Evolutionary conservation across 1,140 invertebrate species (phyloP).

Genomic region (Oryctes rhinoceros): DNA sequence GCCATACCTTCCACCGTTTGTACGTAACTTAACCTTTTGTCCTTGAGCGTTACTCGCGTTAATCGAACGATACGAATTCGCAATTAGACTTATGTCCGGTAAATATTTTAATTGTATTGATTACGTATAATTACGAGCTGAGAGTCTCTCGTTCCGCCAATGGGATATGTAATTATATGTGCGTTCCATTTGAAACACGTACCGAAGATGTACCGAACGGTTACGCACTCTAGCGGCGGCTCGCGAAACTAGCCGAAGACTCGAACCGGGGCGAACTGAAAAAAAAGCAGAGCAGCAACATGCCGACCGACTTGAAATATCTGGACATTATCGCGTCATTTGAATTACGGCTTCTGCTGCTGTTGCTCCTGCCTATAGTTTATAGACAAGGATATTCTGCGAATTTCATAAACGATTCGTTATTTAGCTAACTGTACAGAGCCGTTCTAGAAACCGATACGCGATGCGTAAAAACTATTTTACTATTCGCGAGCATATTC

Average conservation of each 20-base stretch:
- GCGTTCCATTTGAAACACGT: conserved; percentile 20
- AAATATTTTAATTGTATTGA: conserved; percentile 38
- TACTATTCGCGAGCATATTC: conserved; percentile 21
- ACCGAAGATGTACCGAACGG: neutral
- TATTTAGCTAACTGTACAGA: conserved; percentile 34
- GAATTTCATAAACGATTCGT: conserved; percentile 32
- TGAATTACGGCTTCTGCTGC: conserved; percentile 13
- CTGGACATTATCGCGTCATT: conserved; percentile 35
- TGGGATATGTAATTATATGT: conserved; percentile 16
- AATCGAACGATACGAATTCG: conserved; percentile 30
- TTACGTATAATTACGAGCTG: conserved; percentile 21
- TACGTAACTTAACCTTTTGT: conserved; percentile 1
- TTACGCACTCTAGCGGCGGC: neutral
- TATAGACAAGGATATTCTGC: neutral
- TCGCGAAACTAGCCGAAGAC: neutral
- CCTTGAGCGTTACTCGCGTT: conserved; percentile 1
- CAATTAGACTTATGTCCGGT: conserved; percentile 24
- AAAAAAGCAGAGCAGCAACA: conserved; percentile 1
- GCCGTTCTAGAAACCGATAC: conserved; percentile 31
- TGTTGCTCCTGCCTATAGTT: neutral
- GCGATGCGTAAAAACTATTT: neutral
- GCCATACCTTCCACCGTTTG: neutral
- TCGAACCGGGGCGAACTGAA: neutral
- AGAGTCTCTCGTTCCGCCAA: neutral
- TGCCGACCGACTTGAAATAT: conserved; percentile 16